These are phyloP conservation scores for Oreocharis arfaki DNA, from an alignment of 2,113 vertebrate genomes.

Conservation along the genomic window DNA sequence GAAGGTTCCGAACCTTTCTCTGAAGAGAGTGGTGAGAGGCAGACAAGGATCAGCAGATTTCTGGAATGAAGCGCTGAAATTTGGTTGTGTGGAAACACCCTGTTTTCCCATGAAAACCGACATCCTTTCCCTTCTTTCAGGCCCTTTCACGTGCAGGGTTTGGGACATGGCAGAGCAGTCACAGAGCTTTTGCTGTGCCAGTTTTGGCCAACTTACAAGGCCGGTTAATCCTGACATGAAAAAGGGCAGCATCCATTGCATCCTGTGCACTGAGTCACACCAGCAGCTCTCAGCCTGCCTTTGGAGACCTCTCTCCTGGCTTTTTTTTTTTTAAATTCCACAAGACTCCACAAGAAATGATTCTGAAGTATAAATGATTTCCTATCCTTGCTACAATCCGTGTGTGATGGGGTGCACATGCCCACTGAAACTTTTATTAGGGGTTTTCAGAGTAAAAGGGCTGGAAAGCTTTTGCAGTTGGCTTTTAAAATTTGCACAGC, in stretches of 20 bases:
- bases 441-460: not conserved
- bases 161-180: not conserved
- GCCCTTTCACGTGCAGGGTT: not conserved
- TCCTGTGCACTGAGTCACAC: not conserved
- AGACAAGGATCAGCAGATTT: not conserved
- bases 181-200: not conserved
- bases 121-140: not conserved
- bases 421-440: not conserved
- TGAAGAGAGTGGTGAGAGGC: not conserved
- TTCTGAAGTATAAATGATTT: not conserved
- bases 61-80: not conserved
- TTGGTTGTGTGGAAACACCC: not conserved
- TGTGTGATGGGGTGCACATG: no score
- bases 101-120: not conserved
- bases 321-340: not conserved
- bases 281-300: not conserved
- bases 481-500: not conserved
- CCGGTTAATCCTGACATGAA: slow-evolving; percentile 30
- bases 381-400: fast-evolving
- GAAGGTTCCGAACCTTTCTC: not conserved
- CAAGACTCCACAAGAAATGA: not conserved
- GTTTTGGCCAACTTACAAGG: not conserved
- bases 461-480: not conserved
- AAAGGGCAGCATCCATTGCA: not conserved
- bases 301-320: not conserved